These are phyloP conservation scores for Hymenochirus boettgeri DNA, from an alignment of 2,113 vertebrate genomes.

Conservation along the genomic window DNA sequence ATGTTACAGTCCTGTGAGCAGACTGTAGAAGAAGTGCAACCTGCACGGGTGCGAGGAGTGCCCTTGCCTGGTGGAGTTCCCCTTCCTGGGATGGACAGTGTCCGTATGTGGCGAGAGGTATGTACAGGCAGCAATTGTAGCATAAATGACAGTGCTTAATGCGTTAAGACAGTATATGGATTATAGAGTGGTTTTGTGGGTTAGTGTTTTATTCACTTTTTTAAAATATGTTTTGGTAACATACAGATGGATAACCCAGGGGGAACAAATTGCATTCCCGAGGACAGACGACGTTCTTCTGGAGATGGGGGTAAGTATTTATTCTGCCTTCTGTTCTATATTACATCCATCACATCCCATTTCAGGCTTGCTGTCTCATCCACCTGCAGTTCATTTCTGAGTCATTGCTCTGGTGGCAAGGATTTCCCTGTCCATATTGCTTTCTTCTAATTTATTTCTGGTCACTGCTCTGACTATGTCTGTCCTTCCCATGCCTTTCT, in stretches of 20 bases:
- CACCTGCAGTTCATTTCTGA: conserved; percentile 21
- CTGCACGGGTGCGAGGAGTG: conserved; percentile 45
- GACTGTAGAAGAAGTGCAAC: conserved; percentile 42
- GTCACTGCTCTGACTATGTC: conserved; percentile 6
- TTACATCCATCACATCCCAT: conserved; percentile 16
- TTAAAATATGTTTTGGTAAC: neutral
- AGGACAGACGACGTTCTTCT: conserved; percentile 53
- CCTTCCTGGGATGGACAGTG: conserved; percentile 53
- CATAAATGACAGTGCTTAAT: neutral
- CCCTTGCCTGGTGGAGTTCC: conserved; percentile 52
- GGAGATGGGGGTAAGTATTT: conserved; percentile 54
- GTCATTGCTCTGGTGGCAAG: conserved; percentile 1
- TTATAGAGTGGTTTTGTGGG: neutral
- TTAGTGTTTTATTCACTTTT: neutral
- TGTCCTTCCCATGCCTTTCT: conserved; percentile 32
- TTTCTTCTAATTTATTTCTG: neutral
- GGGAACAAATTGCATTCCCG: conserved; percentile 46
- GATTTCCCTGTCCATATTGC: neutral
- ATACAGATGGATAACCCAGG: conserved; percentile 45
- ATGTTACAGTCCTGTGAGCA: conserved; percentile 37
- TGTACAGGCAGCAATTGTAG: neutral
- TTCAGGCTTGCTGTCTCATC: neutral
- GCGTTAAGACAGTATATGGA: neutral
- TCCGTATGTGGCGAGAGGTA: conserved; percentile 55
- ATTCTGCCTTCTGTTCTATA: conserved; percentile 1